Base-by-base conservation (phyloP, 2,797 vertebrate genomes). In the Pseudochirops corinnae region DNA sequence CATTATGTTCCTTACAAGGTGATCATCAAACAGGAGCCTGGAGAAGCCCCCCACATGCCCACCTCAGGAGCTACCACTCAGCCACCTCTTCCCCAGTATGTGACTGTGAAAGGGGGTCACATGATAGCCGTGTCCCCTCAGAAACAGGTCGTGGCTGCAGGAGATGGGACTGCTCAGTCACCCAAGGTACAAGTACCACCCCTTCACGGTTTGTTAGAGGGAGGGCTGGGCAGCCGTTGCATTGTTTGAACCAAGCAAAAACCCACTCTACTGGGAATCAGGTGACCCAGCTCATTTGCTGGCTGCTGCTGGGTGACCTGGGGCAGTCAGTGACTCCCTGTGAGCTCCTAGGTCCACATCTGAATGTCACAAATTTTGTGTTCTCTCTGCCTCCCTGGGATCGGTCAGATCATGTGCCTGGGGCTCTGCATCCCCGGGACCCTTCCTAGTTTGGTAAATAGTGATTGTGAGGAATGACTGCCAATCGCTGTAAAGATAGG, bases 21-120 rank as follows among this genome's bases (percentile, higher is more conserved):
- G 97, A 99, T 99, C 95, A 99, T 99, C 98, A 99, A 99, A 97
- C 99, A 99, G 98, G 99, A 99, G 97, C 99, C 99, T 0, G 99
- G 99, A 93, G 99, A 99, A 98, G 98, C 99, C 97, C 99, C 99
- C 93, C 99, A 99, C 12, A 97, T 98, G 82, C 98, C 99, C 91
- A 99, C 98, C 93, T 98, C 99, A 62, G 99, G 99, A 93, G 98
- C 99, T 96, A 97, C 99, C 91, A 98, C 98, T 26, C 99, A 99
- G 97, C 99, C 99, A 95, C 97, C 99, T 10, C 97, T 99, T 58
- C 99, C 99, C 97, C 99, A 99, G 98, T 99, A 99, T 97, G 99
- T 99, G 97, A 99, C 99, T 91, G 99, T 99, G 96, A 99, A 99
- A 97, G 99, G 99, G 82, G 99, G 99, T 98, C 99, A 99, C 97